These are phyloP conservation scores for Melipona bicolor DNA, from an alignment of 2,888 invertebrate genomes.

Conservation along the genomic window DNA sequence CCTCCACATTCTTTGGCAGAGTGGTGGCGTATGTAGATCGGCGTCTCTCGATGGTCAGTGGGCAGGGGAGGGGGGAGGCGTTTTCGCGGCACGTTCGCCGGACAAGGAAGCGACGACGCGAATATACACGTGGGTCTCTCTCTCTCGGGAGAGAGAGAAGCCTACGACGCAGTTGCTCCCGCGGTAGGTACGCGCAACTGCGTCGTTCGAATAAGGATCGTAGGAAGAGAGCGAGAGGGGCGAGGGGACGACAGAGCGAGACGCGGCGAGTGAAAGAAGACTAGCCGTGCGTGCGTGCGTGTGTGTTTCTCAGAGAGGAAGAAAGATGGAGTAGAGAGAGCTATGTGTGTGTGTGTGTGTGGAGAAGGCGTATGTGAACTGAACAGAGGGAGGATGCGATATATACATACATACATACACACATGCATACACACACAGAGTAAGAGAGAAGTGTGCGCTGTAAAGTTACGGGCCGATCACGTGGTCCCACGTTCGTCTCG, in stretches of 20 bases:
- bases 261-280: not conserved
- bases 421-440: not conserved
- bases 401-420: too few relatives aligned
- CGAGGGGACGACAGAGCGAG: conserved; percentile 3
- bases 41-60: conserved; percentile 26
- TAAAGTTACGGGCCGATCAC: conserved; percentile 69
- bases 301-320: conserved; percentile 15
- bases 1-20: conserved; percentile 37
- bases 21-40: conserved; percentile 38
- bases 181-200: conserved; percentile 72
- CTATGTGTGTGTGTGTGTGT: not conserved
- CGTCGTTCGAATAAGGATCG: conserved; percentile 73
- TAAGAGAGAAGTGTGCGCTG: conserved; percentile 48
- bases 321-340: conserved; percentile 17
- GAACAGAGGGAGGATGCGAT: conserved; percentile 2
- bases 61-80: not conserved
- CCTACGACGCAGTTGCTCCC: conserved; percentile 73
- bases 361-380: conserved; percentile 20
- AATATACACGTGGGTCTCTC: conserved; percentile 58
- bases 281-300: not conserved
- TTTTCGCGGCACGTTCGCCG: conserved; percentile 39
- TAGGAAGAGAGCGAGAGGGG: conserved; percentile 38
- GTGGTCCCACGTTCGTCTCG: conserved; percentile 70
- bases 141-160: conserved; percentile 42
- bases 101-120: conserved; percentile 64